Evolutionary conservation across 2,797 vertebrate species (phyloP), one percentile per base, ranked within the genome.

Genomic region (Coranthus polyacanthus): DNA sequence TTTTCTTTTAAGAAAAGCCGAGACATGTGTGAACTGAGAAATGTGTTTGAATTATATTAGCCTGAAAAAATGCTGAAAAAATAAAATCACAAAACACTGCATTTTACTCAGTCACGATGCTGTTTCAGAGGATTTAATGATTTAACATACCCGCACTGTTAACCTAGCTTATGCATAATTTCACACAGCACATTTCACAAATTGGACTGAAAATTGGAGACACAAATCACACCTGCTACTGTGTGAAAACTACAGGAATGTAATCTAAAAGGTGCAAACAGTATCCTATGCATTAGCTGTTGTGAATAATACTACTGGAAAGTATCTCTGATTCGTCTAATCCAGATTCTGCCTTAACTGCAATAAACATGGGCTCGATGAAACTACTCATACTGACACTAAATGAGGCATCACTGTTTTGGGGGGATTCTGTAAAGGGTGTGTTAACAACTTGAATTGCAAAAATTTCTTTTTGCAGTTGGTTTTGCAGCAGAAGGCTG

Each of bases 61-160:
- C 24, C 24, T 26, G 24, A 6, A 26, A 26, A 26, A 2, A 54
- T n/a, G 9, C 24, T 26, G 24, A 6, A 26, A 26, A 26, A 2
- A 54, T n/a, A 9, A 42, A 55, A 26, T 41, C 38, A 59, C n/a
- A 44, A 60, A 42, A 47, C 18, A 29, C 38, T 10, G 7, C n/a
- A 34, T 41, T 44, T 45, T 38, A 46, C 29, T 10, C 32, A 21
- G 59, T 20, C 36, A 3, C 5, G 2, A 15, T 10, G 11, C 26
- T 59, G 21, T 41, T 54, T 59, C 11, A 37, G 42, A 42, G 47
- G 61, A 66, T 54, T 59, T 57, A 72, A 41, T 51, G 52, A 59
- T 18, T 67, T 43, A 38, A 39, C 38, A 34, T 18, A 56, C 17
- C 22, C 39, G 18, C 32, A 44, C 20, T 50, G 44, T 13, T 67